Evolutionary conservation across 2,888 invertebrate genomes (phyloP).

Genomic region (Callimorpha dominula): DNA sequence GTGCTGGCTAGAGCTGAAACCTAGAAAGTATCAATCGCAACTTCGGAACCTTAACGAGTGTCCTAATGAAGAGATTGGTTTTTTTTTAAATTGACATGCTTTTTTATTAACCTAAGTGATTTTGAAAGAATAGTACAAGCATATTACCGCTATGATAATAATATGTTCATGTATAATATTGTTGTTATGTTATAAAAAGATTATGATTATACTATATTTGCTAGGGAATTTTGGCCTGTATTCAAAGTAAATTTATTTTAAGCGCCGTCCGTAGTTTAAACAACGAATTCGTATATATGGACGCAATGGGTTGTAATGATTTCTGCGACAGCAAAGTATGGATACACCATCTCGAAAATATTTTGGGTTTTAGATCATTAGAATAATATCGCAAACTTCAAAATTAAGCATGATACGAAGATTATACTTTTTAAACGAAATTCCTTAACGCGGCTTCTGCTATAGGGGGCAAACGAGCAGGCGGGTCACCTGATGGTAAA

Average conservation of each 20-base stretch:
- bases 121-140: background rate
- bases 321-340: slow-evolving; percentile 61
- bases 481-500: too few species aligned
- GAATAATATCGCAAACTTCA: background rate
- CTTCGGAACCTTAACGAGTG: too few species aligned
- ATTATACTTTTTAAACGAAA: too few species aligned
- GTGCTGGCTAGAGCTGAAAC: too few species aligned
- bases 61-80: background rate
- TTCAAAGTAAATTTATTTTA: slow-evolving; percentile 77
- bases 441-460: too few species aligned
- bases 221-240: slow-evolving; percentile 55
- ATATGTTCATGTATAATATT: background rate
- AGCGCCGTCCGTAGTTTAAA: slow-evolving; percentile 73
- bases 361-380: background rate
- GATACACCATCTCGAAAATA: slow-evolving; percentile 51
- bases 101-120: background rate
- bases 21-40: too few species aligned
- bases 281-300: slow-evolving; percentile 74
- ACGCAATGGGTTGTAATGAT: slow-evolving; percentile 78
- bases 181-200: background rate
- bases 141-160: background rate
- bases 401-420: background rate
- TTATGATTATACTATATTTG: slow-evolving; percentile 33
- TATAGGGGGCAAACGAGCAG: too few species aligned
- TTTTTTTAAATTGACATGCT: background rate